A percentile compares a stretch with the other conserved stretches of the same genome.
These are phyloP conservation scores for Cantharis rustica DNA, from an alignment of 2,888 invertebrate genomes.

Conservation along the genomic window DNA sequence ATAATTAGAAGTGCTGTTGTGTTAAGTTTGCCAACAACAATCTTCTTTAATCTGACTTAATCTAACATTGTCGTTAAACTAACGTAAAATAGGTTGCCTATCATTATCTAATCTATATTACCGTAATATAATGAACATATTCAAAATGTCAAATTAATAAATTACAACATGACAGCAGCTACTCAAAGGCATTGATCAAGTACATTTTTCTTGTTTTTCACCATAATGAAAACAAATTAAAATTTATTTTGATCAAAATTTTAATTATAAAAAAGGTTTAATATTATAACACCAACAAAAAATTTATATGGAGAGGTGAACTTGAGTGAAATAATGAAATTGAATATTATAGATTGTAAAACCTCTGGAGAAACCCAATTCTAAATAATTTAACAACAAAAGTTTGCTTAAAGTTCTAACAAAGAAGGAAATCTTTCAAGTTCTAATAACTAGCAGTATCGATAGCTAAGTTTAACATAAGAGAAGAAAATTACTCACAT, in stretches of 20 bases:
- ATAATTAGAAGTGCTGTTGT: neutral
- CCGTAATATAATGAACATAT: neutral
- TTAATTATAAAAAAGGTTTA: neutral
- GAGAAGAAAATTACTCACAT: neutral
- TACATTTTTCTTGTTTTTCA: neutral
- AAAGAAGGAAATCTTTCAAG: neutral
- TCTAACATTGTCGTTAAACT: constrained; percentile 2
- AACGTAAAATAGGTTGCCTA: constrained; percentile 2
- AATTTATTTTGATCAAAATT: neutral
- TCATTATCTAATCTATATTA: constrained; percentile 4
- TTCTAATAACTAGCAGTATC: neutral
- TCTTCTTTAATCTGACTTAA: constrained; percentile 4
- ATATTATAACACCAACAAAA: neutral
- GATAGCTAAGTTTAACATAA: neutral
- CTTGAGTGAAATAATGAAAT: neutral
- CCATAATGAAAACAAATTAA: neutral
- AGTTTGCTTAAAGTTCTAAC: neutral
- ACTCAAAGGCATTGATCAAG: neutral
- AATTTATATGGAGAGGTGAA: neutral
- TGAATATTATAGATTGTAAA: neutral
- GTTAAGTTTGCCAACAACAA: constrained; percentile 3
- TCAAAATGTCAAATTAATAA: constrained; percentile 1
- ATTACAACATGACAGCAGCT: neutral
- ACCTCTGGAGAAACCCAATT: neutral
- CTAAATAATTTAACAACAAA: neutral